phyloP scores from a whole-genome alignment of 2,113 vertebrate genomes.

The Saguinus imperator region DNA sequence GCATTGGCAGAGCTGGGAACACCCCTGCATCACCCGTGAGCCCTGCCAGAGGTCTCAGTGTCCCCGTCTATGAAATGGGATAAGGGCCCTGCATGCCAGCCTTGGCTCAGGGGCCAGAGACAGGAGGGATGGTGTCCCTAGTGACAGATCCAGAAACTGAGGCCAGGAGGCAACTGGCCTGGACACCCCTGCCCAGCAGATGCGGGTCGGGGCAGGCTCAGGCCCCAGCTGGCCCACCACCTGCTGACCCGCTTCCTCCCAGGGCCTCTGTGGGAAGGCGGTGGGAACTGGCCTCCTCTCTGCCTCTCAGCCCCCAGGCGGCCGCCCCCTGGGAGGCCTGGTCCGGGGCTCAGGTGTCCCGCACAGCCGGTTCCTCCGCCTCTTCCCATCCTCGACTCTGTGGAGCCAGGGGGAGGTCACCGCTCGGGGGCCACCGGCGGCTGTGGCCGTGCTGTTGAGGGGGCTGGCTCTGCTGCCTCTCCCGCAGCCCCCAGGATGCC shows the following conservation, averaged over 20 bases:
- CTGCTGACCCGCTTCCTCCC: constrained; percentile 32
- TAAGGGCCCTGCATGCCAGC: fast-evolving
- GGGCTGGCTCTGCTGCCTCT: not conserved
- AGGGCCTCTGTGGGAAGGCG: not conserved
- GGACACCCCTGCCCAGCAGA: not conserved
- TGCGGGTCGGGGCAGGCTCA: not conserved
- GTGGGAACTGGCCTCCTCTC: constrained; percentile 34
- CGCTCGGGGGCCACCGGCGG: constrained; percentile 12
- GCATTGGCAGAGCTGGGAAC: no score
- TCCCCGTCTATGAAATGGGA: fast-evolving
- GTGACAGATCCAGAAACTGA: not conserved
- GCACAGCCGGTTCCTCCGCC: constrained; percentile 49
- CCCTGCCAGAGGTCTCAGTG: fast-evolving
- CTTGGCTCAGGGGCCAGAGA: no score
- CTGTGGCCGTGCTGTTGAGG: not conserved
- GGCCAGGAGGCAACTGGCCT: not conserved
- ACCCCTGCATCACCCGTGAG: fast-evolving
- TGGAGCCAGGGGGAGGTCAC: constrained; percentile 3
- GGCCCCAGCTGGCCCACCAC: constrained; percentile 42
- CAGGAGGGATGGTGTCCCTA: not conserved
- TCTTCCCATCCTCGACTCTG: not conserved
- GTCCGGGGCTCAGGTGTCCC: constrained; percentile 71
- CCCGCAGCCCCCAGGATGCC: not conserved
- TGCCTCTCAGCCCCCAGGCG: constrained; percentile 47
- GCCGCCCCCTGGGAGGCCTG: constrained; percentile 60